Evolutionary conservation across 2,113 vertebrate genomes (phyloP).

Genomic region (Apus apus): DNA sequence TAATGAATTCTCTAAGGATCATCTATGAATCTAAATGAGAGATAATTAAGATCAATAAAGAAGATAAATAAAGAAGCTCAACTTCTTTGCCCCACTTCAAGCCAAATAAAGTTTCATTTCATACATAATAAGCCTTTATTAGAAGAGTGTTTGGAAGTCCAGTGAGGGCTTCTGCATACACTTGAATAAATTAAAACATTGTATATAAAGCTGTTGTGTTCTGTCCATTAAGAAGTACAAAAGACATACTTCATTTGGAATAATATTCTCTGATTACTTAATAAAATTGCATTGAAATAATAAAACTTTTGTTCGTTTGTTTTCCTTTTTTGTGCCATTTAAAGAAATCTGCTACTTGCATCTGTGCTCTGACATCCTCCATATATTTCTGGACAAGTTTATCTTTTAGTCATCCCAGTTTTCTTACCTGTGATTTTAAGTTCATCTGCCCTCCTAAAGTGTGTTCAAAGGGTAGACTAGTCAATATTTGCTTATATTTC

Average conservation of each 20-base stretch:
- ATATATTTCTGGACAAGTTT: not conserved
- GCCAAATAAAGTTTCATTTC: not conserved
- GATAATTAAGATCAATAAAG: not conserved
- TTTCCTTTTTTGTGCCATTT: not conserved
- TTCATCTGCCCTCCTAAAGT: not conserved
- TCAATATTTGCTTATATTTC: not conserved
- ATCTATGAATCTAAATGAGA: not conserved
- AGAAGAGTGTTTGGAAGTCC: not conserved
- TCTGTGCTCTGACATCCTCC: not conserved
- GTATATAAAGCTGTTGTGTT: not conserved
- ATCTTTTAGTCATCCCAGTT: fast-evolving
- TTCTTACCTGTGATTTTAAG: not conserved
- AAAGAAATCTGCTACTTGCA: not conserved
- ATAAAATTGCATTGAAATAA: not conserved
- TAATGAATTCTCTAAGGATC: not conserved
- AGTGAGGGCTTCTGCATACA: not conserved
- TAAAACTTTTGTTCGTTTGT: not conserved
- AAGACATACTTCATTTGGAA: not conserved
- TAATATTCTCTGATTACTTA: not conserved
- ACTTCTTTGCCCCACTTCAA: not conserved
- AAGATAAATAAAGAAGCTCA: not conserved
- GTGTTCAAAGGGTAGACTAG: not conserved
- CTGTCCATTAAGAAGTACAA: not conserved
- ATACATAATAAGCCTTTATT: not conserved
- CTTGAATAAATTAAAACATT: not conserved